Evolutionary conservation across 2,113 vertebrate genomes (phyloP), one percentile per base, ranked within the genome.

Genomic region (Oreochromis spilurus): DNA sequence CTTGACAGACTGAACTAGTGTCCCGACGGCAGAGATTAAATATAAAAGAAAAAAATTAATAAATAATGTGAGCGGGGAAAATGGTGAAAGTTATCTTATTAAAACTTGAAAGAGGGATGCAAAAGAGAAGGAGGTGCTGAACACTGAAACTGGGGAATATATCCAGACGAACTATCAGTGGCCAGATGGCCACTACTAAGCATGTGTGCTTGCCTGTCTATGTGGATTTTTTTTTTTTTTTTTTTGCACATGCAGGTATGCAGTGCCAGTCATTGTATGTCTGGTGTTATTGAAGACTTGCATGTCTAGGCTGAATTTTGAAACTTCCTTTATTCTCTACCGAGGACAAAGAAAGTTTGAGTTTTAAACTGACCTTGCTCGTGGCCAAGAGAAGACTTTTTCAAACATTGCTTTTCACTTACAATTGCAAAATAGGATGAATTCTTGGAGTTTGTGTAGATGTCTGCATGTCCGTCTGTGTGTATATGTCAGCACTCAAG

Each of bases 41-140:
- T 91, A 90, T 87, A 88, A 91, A 87, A 82, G 67, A 50, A 86
- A 58, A 53, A 90, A 90, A 93, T 88, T 88, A 91, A 94, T 91
- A 90, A 91, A 91, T 91, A 58, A 92, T 81, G 79, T 2, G 9
- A 80, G 75, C 9, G 6, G 80, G 83, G 86, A 85, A 91, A 95
- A 91, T 92, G 89, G 36, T 82, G 88, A 83, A 94, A 94, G 90
- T 95, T 91, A 93, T 94, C 93, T 95, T 92, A 93, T 95, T 95
- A 95, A 95, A 96, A 95, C 93, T 94, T 95, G 92, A 96, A 95
- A 95, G 93, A 82, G 86, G 79, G 86, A 90, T 82, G 92, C 79
- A 89, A 86, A 91, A 80, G 78, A 94, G 79, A 82, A 92, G 85
- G 90, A 84, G 88, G 84, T 38, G 84, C 67, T 62, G 40, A 83